Base-by-base conservation (phyloP, 1,140 invertebrate species). In the Parasteatoda tepidariorum region DNA sequence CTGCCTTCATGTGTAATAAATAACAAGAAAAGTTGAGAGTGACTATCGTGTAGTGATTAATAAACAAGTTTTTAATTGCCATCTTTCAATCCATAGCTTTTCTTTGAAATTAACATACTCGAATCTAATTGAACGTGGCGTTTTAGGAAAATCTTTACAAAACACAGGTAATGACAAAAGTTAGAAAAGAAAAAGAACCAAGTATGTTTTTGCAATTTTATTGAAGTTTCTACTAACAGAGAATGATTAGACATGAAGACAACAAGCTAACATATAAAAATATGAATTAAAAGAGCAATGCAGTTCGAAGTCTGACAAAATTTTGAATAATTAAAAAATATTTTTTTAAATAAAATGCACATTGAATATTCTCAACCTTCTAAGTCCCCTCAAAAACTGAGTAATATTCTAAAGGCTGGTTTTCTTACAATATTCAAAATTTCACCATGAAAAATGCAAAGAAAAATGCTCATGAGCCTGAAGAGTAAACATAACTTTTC, bases 221-320 rank as follows among this genome's bases (percentile, higher is more conserved):
- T 66, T 71, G 28, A 74, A 62, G 64, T 70, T 84, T 28, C 82
- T 84, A 84, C 71, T 76, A 84, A 84, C 83, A 84, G 28, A 76
- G 55, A 86, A 86, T 87, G 86, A 87, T 86, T 86, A 87, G 86
- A 87, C 86, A 87, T 87, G 86, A 87, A 87, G 86, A 87, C 86
- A 87, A 87, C 86, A 87, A 85, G 83, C 83, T 84, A 79, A 67
- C 82, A 85, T 84, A 85, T 82, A 85, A 70, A 84, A 85, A 68
- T 74, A 78, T 18, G 18, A 18, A 48, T 48, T 81, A 57, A 82
- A 84, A 86, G 84, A 81, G 74, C 84, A 79, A 82, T 86, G 81
- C 84, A 84, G 70, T 68, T 86, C 61, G 38, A 48, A 48, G 9
- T 15, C 13, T 81, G 34, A 41, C 57, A 83, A 84, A 84, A 78